Conservation (phyloP, 2,113 vertebrate genomes). For the Donacobius atricapilla region DNA sequence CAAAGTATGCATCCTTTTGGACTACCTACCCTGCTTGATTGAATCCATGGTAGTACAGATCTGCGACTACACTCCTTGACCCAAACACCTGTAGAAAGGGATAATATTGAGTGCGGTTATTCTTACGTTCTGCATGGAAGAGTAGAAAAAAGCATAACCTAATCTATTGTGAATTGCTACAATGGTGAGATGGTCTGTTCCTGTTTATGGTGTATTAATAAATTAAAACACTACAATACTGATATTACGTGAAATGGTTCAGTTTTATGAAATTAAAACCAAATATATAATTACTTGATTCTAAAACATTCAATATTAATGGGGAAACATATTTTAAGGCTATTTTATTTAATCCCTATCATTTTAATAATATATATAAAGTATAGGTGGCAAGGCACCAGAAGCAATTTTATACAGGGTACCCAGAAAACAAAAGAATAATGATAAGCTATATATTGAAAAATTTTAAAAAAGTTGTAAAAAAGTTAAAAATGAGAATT, state of each 20-base stretch:
- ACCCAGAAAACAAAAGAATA: not conserved
- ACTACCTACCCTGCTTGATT: not conserved
- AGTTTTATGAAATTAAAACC: not conserved
- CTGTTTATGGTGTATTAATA: not conserved
- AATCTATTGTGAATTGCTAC: not conserved
- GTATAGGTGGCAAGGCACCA: not conserved
- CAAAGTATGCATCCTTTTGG: not conserved
- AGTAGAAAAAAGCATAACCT: not conserved
- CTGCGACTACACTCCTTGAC: not conserved
- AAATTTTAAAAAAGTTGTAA: not conserved
- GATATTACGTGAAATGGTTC: not conserved
- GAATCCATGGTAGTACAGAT: not conserved
- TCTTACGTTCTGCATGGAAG: not conserved
- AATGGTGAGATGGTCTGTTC: not conserved
- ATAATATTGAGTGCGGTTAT: not conserved
- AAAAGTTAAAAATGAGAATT: not conserved
- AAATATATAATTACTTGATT: not conserved
- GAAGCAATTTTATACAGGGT: not conserved
- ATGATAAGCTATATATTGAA: not conserved
- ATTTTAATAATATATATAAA: not conserved
- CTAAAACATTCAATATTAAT: not conserved
- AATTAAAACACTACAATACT: not conserved
- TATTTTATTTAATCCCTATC: not conserved
- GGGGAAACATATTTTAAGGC: not conserved
- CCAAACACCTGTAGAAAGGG: not conserved